phyloP scores from a whole-genome alignment of 2,113 vertebrate genomes.

The Cyprinodon brontotheroides region DNA sequence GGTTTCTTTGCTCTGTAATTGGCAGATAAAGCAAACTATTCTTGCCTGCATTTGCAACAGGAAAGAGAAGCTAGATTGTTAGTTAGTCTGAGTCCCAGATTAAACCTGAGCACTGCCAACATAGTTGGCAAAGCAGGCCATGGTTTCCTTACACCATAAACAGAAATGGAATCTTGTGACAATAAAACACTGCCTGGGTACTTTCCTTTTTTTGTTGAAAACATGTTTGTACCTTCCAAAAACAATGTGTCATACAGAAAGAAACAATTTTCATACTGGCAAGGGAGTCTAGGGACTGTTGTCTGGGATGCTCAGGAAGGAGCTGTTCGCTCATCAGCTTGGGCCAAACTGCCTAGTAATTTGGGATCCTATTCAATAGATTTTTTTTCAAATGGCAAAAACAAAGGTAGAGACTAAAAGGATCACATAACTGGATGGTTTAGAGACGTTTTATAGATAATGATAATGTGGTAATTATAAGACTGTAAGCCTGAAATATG shows the following conservation, averaged over 20 bases:
- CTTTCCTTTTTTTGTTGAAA: conserved; percentile 47
- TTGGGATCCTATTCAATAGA: conserved; percentile 1
- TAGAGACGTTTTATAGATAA: background rate
- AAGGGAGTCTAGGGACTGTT: conserved; percentile 6
- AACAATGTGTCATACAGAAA: conserved; percentile 31
- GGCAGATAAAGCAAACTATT: conserved; percentile 15
- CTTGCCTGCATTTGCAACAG: conserved; percentile 35
- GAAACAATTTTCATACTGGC: conserved; percentile 32
- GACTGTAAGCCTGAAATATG: background rate
- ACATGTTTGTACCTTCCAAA: conserved; percentile 39
- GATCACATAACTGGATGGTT: background rate
- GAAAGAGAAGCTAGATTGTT: conserved; percentile 18
- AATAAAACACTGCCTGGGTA: conserved; percentile 45
- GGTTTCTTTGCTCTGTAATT: conserved; percentile 14
- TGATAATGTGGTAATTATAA: background rate
- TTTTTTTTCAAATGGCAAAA: conserved; percentile 3
- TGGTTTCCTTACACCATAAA: conserved; percentile 28
- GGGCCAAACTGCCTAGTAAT: conserved; percentile 12
- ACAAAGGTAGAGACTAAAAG: background rate
- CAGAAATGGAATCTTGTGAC: conserved; percentile 45
- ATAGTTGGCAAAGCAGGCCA: conserved; percentile 47
- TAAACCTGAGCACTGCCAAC: conserved; percentile 57
- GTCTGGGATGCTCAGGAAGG: conserved; percentile 14
- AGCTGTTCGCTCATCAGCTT: conserved; percentile 9
- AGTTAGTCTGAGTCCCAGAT: conserved; percentile 59